Evolutionary conservation across 2,888 invertebrate species (phyloP).

Genomic region (Augiades crinisus): DNA sequence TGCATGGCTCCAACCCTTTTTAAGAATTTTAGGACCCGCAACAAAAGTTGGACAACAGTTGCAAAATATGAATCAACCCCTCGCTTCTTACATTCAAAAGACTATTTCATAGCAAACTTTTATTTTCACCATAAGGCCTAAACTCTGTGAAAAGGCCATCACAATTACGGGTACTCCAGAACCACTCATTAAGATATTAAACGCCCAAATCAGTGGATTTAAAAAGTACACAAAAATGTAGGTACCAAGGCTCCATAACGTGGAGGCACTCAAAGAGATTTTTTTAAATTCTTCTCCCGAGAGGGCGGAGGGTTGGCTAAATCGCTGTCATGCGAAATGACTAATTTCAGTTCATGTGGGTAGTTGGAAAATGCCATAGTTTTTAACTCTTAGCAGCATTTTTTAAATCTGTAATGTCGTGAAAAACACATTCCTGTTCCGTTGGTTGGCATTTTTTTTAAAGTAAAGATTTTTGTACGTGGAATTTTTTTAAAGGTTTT

Average conservation of each 20-base stretch:
- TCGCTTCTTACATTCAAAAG: no score
- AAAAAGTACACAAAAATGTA: conserved; percentile 1
- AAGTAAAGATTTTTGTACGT: no score
- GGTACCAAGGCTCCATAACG: background rate
- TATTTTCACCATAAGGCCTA: no score
- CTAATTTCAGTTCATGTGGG: conserved; percentile 16
- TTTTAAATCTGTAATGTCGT: background rate
- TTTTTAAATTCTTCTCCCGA: conserved; percentile 10
- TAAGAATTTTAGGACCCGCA: no score
- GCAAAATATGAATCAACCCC: no score
- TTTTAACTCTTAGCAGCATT: background rate
- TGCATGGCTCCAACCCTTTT: no score
- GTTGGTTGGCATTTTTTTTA: no score
- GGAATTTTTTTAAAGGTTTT: no score
- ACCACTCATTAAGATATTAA: conserved; percentile 8
- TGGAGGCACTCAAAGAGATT: conserved; percentile 10
- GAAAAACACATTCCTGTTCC: background rate
- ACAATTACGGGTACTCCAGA: background rate
- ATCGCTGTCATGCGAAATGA: conserved; percentile 18
- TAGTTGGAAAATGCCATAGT: conserved; percentile 8
- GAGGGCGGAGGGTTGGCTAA: conserved; percentile 8
- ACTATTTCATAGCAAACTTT: no score
- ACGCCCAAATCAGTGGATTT: conserved; percentile 9
- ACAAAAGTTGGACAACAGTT: no score
- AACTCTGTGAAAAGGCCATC: no score